Evolutionary conservation across 2,113 vertebrate genomes (phyloP), one percentile per base, ranked within the genome.

Genomic region (Ancistrus triradiatus): DNA sequence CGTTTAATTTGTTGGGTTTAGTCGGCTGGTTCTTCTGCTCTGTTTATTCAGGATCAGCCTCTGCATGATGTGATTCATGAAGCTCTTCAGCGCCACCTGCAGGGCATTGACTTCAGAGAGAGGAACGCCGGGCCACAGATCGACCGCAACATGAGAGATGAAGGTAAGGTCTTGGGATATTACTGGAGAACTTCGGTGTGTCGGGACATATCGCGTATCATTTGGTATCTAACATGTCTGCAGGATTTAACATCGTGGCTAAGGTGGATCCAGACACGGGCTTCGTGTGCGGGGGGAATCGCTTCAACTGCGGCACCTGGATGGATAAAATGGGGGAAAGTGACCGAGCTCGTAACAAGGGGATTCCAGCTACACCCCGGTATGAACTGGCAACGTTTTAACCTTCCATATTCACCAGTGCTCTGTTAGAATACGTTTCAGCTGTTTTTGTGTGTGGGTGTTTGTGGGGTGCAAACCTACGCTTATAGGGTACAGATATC

Each of bases 251-350:
- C 40, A 81, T 98, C 31, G 72, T 52, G 4, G 84, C 80, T 24
- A 90, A 90, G 6, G 84, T 95, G 66, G 86, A 96, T 69, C 75
- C 38, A 6, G 85, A 86, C 68, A 97, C 93, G 3, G 95, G 95
- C 6, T 97, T 99, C 76, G 92, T 97, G 25, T 91, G 78, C 15
- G 96, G 96, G 58, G 96, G 96, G 48, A 98, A 95, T 73, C 89
- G 87, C 40, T 95, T 95, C 22, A 99, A 99, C 66, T 99, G 96
- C 14, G 96, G 95, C 11, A 98, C 95, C 0, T 99, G 95, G 95
- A 98, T 99, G 96, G 96, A 99, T 81, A 98, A 99, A 70, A 99
- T 99, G 96, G 96, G 96, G 63, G 95, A 98, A 67, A 97, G 95
- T 0, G 92, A 97, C 1, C 81, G 37, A 69, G 95, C 91, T 9